Conservation (phyloP, 1,140 invertebrate genomes). For the Drosophila yakuba region DNA sequence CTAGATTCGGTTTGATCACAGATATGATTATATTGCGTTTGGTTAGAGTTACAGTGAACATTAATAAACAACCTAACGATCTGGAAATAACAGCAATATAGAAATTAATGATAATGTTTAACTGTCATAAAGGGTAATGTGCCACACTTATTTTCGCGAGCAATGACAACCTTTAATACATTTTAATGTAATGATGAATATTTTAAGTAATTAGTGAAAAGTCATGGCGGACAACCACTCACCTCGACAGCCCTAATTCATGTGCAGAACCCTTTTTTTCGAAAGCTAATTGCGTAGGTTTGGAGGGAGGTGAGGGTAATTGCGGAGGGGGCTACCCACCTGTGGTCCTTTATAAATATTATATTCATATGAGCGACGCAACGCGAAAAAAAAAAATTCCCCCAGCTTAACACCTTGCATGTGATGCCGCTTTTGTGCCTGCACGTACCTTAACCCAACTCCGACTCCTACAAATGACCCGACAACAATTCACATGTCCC, state of each 20-base stretch:
- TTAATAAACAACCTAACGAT: too few species aligned
- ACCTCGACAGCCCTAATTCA: constrained; percentile 23
- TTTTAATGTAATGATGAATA: constrained; percentile 18
- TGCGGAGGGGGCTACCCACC: constrained; percentile 18
- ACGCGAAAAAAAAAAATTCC: constrained; percentile 40
- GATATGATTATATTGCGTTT: background rate
- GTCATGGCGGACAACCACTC: constrained; percentile 2
- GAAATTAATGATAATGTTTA: background rate
- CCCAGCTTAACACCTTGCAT: constrained; percentile 67
- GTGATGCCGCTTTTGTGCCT: constrained; percentile 6
- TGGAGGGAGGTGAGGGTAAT: constrained; percentile 1
- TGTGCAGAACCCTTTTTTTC: constrained; percentile 53
- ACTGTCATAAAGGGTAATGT: background rate
- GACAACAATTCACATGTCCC: constrained; percentile 75
- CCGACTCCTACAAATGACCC: constrained; percentile 56
- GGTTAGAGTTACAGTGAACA: too few species aligned
- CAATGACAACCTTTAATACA: constrained; percentile 5
- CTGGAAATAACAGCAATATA: background rate
- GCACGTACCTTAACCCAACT: constrained; percentile 8
- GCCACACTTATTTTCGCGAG: background rate
- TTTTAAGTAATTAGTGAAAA: constrained; percentile 22
- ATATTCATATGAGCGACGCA: constrained; percentile 35
- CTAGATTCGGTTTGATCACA: background rate
- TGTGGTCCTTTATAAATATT: constrained; percentile 49
- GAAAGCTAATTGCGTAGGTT: constrained; percentile 56